Evolutionary conservation across 2,113 vertebrate genomes (phyloP), one percentile per base, ranked within the genome.

Genomic region (Phoxinus phoxinus): DNA sequence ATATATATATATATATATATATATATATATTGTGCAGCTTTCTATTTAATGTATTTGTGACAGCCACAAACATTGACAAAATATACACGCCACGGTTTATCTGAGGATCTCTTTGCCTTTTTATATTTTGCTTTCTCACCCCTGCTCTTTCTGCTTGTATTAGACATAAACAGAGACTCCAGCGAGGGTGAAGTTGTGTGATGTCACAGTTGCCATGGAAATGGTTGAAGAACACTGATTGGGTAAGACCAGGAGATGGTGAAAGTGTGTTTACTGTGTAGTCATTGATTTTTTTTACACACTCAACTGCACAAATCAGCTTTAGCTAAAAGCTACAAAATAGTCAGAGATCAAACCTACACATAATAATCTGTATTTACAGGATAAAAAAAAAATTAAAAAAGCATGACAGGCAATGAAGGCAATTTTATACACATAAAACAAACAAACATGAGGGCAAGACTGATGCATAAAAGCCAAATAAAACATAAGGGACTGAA

Each of bases 181-280:
- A 13, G 32, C 35, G 58, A 82, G 41, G 32, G 56, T 72, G 71
- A 82, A 53, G 15, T 77, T 88, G 79, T 27, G 59, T 83, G 85
- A 87, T 73, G 83, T 86, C 78, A 85, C n/a, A 25, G 83, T 83
- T 89, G 72, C 85, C 78, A 87, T 87, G 41, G 82, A 84, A 86
- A 89, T 12, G 9, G 32, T 77, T 23, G 41, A 83, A 77, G 77
- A 69, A 35, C 61, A n/a, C 75, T 48, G 56, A 84, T 15, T 63
- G 51, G 82, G 44, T 81, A 56, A 53, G 32, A 67, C 30, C 37
- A 88, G 71, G 77, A 82, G 65, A 86, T 84, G 35, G 65, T 81
- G 56, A 69, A 84, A 77, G 63, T 65, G 65, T 78, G 41, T 65
- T 85, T 53, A 83, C 56, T 53, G 80, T 82, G 58, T 37, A 83